These are phyloP conservation scores for Canis aureus DNA, from an alignment of 2,113 vertebrate genomes.

Conservation along the genomic window DNA sequence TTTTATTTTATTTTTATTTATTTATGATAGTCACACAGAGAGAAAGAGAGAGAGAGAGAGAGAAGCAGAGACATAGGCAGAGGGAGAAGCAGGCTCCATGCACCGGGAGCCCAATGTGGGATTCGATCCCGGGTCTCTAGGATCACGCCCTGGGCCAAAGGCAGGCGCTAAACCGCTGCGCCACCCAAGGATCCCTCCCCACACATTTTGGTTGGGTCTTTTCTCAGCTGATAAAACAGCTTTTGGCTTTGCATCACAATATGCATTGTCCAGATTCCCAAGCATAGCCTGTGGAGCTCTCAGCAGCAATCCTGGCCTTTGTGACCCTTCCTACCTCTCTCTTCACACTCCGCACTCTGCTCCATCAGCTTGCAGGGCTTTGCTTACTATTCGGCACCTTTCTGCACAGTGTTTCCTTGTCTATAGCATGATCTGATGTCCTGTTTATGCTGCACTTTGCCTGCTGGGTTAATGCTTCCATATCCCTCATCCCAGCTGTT, in stretches of 20 bases:
- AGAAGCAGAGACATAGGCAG: too few species aligned
- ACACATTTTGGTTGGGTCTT: background rate
- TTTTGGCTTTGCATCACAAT: background rate
- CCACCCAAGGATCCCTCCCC: background rate
- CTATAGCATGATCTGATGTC: rapidly evolving
- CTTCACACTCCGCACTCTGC: background rate
- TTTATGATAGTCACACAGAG: too few species aligned
- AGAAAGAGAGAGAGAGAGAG: too few species aligned
- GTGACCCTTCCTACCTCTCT: rapidly evolving
- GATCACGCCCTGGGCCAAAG: too few species aligned
- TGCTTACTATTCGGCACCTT: background rate
- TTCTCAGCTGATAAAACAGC: too few species aligned
- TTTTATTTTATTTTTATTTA: too few species aligned
- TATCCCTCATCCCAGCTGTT: background rate
- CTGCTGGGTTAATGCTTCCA: rapidly evolving
- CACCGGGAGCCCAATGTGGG: too few species aligned
- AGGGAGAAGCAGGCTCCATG: too few species aligned
- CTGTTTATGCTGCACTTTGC: rapidly evolving
- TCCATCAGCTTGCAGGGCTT: rapidly evolving
- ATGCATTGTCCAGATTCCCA: background rate
- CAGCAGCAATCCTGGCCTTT: too few species aligned
- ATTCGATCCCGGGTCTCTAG: too few species aligned
- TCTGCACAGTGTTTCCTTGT: background rate
- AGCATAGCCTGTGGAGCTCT: rapidly evolving
- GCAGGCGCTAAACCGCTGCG: too few species aligned